Conservation (phyloP, 2,113 vertebrate genomes). For the Platichthys flesus region DNA sequence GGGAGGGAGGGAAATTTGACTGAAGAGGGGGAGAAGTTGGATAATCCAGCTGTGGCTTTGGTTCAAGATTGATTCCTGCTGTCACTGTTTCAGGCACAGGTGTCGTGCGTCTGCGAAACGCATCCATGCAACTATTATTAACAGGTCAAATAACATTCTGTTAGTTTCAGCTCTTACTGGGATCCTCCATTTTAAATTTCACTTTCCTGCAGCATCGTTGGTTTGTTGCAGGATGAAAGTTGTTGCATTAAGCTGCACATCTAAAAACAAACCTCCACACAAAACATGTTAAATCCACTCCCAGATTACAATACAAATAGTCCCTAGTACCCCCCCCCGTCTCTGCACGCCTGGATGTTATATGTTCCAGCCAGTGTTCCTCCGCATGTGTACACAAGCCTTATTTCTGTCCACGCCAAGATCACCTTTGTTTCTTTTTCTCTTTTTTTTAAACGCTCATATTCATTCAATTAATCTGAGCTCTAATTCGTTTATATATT, state of each 20-base stretch:
- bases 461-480: slow-evolving; percentile 82
- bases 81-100: slow-evolving; percentile 34
- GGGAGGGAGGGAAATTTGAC: slow-evolving; percentile 41
- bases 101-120: neutral
- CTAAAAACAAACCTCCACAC: no score
- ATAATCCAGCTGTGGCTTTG: slow-evolving; percentile 63
- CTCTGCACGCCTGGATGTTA: no score
- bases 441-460: slow-evolving; percentile 73
- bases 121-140: no score
- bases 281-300: no score
- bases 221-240: no score
- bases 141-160: no score
- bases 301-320: no score
- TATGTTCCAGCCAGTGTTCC: neutral
- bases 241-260: no score
- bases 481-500: slow-evolving; percentile 82
- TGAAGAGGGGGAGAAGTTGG: slow-evolving; percentile 53
- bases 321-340: no score
- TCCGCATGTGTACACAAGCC: slow-evolving; percentile 11
- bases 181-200: no score
- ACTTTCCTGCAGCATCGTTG: no score
- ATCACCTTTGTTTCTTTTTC: slow-evolving; percentile 75
- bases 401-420: slow-evolving; percentile 64
- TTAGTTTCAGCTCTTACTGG: no score
- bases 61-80: slow-evolving; percentile 53